phyloP scores from a whole-genome alignment of 2,113 vertebrate species.

The Cyprinodon tularosa region DNA sequence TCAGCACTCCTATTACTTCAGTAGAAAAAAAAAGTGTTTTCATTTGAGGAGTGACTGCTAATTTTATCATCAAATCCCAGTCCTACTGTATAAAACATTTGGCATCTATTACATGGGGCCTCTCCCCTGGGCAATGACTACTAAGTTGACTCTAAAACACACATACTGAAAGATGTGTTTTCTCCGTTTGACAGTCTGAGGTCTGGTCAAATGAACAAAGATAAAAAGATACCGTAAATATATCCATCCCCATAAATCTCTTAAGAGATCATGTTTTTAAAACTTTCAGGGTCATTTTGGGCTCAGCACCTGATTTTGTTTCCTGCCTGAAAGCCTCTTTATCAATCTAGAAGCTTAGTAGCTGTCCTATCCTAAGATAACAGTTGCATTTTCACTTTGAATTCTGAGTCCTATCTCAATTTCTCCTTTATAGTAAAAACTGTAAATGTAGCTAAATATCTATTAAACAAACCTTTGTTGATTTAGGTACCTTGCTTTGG shows the following conservation, averaged over 20 bases:
- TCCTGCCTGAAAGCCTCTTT: slow-evolving; percentile 19
- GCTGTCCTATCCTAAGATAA: background rate
- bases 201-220: slow-evolving; percentile 16
- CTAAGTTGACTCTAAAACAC: slow-evolving; percentile 10
- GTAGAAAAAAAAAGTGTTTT: background rate
- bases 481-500: background rate
- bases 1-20: slow-evolving; percentile 22
- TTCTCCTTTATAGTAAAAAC: background rate
- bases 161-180: slow-evolving; percentile 13
- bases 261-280: slow-evolving; percentile 6
- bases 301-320: slow-evolving; percentile 40
- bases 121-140: background rate
- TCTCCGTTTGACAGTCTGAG: background rate
- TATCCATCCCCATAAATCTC: slow-evolving; percentile 27
- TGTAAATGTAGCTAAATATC: slow-evolving; percentile 1
- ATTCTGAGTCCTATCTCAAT: background rate
- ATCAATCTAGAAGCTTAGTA: slow-evolving; percentile 2
- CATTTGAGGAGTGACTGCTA: slow-evolving; percentile 18
- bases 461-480: background rate
- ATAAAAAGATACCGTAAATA: slow-evolving; percentile 31
- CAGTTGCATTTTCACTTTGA: slow-evolving; percentile 1
- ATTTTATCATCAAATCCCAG: slow-evolving; percentile 8
- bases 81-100: slow-evolving; percentile 59
- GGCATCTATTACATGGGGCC: slow-evolving; percentile 24
- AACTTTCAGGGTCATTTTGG: slow-evolving; percentile 26